Evolutionary conservation across 2,888 invertebrate genomes (phyloP).

Genomic region (Celastrina argiolus): DNA sequence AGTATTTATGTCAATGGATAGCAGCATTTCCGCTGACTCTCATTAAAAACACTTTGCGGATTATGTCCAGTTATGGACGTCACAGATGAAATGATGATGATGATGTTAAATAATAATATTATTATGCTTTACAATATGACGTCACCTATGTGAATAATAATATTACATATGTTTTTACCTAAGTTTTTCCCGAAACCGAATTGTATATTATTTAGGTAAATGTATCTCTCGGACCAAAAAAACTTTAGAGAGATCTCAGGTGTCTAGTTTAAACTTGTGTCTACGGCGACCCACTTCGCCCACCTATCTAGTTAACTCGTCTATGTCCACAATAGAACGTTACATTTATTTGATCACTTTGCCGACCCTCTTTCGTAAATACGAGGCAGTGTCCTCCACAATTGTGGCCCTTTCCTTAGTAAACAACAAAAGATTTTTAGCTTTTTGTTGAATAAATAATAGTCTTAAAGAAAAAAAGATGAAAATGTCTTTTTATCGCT

Average conservation of each 20-base stretch:
- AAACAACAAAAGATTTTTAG: slow-evolving; percentile 2
- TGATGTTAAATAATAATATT: no score
- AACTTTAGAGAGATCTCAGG: not conserved
- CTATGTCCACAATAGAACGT: slow-evolving; percentile 12
- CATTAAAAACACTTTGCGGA: no score
- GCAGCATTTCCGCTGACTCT: no score
- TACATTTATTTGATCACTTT: slow-evolving; percentile 13
- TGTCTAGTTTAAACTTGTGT: not conserved
- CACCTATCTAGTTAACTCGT: not conserved
- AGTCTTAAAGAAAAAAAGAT: not conserved
- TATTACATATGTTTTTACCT: no score
- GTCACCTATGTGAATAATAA: no score
- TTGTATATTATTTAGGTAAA: not conserved
- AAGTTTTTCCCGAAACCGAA: no score
- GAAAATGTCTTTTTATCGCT: no score
- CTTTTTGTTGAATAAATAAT: slow-evolving; percentile 2
- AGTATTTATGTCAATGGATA: no score
- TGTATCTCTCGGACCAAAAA: not conserved
- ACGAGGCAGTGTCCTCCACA: not conserved
- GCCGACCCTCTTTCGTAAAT: slow-evolving; percentile 9
- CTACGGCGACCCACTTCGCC: not conserved
- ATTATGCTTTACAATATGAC: no score
- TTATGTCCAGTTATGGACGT: no score
- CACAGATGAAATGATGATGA: no score
- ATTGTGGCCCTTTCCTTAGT: not conserved